Evolutionary conservation across 2,888 invertebrate species (phyloP).

Genomic region (Xestoiulus laeticollis): DNA sequence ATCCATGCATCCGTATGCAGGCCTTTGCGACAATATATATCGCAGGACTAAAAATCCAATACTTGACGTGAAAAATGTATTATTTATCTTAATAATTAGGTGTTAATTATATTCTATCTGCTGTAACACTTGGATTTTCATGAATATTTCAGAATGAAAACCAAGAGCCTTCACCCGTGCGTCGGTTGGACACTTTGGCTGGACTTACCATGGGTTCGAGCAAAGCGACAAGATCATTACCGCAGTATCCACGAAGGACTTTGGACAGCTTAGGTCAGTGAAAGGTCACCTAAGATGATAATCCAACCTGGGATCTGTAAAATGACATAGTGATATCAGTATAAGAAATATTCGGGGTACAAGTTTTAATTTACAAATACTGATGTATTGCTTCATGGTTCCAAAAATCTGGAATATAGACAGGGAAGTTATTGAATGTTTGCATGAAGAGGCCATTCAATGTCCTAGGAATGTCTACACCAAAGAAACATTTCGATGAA

Average conservation of each 20-base stretch:
- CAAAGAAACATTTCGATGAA: too few relatives aligned
- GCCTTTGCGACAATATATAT: neutral
- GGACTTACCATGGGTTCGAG: conserved; percentile 50
- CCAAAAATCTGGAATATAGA: too few relatives aligned
- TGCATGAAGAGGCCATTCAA: too few relatives aligned
- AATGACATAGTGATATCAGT: too few relatives aligned
- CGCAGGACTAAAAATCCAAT: neutral
- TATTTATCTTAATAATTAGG: conserved; percentile 1
- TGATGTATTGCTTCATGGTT: neutral
- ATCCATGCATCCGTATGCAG: neutral
- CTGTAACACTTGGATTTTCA: neutral
- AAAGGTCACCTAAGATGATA: neutral
- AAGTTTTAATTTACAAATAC: neutral
- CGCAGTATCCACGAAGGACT: conserved; percentile 20
- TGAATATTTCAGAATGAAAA: conserved; percentile 45
- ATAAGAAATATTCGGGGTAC: too few relatives aligned
- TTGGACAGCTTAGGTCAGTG: conserved; percentile 50
- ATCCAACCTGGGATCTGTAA: neutral
- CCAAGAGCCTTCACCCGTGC: conserved; percentile 38
- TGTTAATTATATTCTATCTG: neutral
- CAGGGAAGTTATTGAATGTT: too few relatives aligned
- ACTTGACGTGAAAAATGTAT: neutral
- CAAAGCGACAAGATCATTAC: conserved; percentile 48
- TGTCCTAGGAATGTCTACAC: too few relatives aligned
- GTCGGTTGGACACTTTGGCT: conserved; percentile 52